A percentile compares a stretch with the other conserved stretches of the same genome.
phyloP scores from a whole-genome alignment of 37 sponge, comb jelly and placozoan species.

The Bolinopsis microptera region DNA sequence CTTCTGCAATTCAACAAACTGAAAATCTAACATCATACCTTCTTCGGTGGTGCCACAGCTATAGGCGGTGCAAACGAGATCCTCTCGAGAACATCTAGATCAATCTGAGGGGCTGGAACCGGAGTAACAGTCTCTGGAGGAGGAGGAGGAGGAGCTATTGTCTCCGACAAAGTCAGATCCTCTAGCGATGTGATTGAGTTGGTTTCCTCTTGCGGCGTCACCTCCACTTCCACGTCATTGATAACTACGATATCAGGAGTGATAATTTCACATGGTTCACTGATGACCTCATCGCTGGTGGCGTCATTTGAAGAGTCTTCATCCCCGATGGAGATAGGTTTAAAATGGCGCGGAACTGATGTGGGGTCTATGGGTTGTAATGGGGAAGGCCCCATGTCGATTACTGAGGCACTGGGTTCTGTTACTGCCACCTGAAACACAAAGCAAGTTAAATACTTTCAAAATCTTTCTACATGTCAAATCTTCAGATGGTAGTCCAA shows the following conservation, averaged over 20 bases:
- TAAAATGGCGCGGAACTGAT: background rate
- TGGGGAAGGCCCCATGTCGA: background rate
- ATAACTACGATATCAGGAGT: background rate
- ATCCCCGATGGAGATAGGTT: background rate
- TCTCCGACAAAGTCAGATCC: background rate
- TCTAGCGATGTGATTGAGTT: background rate
- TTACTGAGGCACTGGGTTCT: background rate
- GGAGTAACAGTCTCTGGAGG: background rate
- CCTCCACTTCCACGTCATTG: too few species aligned
- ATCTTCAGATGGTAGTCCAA: too few species aligned
- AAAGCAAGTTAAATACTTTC: too few species aligned
- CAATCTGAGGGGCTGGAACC: background rate
- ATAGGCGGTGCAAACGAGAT: slow-evolving; percentile 1
- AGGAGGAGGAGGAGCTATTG: background rate
- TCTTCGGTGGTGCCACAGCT: background rate
- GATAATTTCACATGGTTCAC: background rate
- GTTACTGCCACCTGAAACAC: background rate
- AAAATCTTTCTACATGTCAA: too few species aligned
- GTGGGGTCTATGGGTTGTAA: background rate
- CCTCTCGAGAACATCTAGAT: slow-evolving; percentile 26
- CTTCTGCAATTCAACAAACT: too few species aligned
- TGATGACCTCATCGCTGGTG: background rate
- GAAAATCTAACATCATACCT: too few species aligned
- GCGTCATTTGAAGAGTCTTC: background rate
- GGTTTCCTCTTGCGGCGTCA: too few species aligned